phyloP scores from a whole-genome alignment of 92 coral and sea anemone genomes.

The Micromussa lordhowensis region DNA sequence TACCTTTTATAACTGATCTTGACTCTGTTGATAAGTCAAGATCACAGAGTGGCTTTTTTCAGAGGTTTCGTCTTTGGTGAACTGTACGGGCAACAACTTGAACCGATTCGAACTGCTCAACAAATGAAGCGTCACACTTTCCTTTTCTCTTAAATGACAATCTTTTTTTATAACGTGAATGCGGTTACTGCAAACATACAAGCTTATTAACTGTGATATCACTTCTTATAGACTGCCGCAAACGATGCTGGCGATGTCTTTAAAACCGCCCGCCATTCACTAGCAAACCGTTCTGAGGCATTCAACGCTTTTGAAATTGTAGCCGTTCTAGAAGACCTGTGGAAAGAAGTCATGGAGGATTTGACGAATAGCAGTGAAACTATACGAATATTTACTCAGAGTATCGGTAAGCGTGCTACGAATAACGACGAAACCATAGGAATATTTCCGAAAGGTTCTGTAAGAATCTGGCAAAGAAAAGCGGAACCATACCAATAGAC shows the following conservation, averaged over 20 bases:
- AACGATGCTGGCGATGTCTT: conserved; percentile 41
- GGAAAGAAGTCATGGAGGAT: conserved; percentile 42
- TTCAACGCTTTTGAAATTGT: conserved; percentile 72
- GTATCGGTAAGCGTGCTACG: conserved; percentile 42
- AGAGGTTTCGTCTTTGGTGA: too few relatives aligned
- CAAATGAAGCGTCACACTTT: too few relatives aligned
- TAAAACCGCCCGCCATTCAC: conserved; percentile 6
- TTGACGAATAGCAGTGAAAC: conserved; percentile 41
- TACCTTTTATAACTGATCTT: too few relatives aligned
- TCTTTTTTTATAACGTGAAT: too few relatives aligned
- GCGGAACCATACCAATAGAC: neutral
- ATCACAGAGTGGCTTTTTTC: neutral
- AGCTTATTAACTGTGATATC: neutral
- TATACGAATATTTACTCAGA: conserved; percentile 25
- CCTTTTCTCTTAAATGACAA: too few relatives aligned
- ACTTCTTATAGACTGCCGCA: conserved; percentile 28
- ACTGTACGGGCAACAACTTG: too few relatives aligned
- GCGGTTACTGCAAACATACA: too few relatives aligned
- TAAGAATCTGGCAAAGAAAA: neutral
- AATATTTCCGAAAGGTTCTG: conserved; percentile 24
- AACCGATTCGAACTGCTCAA: neutral
- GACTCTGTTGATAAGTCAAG: too few relatives aligned
- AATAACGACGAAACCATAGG: neutral
- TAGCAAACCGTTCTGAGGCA: conserved; percentile 26
- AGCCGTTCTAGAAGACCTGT: conserved; percentile 64